Evolutionary conservation across 2,797 vertebrate species (phyloP).

Genomic region (Fundulus diaphanus): DNA sequence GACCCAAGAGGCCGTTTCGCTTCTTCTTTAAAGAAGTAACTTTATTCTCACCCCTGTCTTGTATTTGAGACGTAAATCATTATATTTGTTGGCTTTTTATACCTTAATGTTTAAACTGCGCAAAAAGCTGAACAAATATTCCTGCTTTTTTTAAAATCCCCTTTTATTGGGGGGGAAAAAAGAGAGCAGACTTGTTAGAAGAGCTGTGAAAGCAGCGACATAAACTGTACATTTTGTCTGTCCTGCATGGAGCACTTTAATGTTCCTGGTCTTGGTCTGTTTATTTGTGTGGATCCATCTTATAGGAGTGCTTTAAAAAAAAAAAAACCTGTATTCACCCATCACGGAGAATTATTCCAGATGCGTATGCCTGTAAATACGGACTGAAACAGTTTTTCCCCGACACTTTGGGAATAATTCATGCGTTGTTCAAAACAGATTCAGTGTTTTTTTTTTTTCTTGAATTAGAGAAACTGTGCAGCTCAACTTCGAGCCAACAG

Average conservation of each 20-base stretch:
- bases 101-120: constrained; percentile 27
- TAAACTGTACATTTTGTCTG: constrained; percentile 75
- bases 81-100: constrained; percentile 46
- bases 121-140: constrained; percentile 44
- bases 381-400: constrained; percentile 26
- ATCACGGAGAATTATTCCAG: constrained; percentile 43
- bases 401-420: constrained; percentile 24
- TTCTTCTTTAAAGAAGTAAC: constrained; percentile 31
- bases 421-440: constrained; percentile 20
- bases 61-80: constrained; percentile 39
- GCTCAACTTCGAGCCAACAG: constrained; percentile 28
- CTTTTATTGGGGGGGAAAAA: constrained; percentile 16
- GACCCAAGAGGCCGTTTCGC: constrained; percentile 11
- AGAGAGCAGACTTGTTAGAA: constrained; percentile 52
- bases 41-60: constrained; percentile 51
- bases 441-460: constrained; percentile 40
- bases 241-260: constrained; percentile 85
- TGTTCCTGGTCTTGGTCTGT: constrained; percentile 76
- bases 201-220: constrained; percentile 64
- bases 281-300: constrained; percentile 68
- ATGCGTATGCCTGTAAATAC: constrained; percentile 65
- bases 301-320: constrained; percentile 60
- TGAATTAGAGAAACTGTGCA: constrained; percentile 26
- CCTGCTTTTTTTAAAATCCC: constrained; percentile 48
- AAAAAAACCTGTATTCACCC: constrained; percentile 54